Conservation (phyloP, 2,888 invertebrate species). For the Xanthorhoe designata region DNA sequence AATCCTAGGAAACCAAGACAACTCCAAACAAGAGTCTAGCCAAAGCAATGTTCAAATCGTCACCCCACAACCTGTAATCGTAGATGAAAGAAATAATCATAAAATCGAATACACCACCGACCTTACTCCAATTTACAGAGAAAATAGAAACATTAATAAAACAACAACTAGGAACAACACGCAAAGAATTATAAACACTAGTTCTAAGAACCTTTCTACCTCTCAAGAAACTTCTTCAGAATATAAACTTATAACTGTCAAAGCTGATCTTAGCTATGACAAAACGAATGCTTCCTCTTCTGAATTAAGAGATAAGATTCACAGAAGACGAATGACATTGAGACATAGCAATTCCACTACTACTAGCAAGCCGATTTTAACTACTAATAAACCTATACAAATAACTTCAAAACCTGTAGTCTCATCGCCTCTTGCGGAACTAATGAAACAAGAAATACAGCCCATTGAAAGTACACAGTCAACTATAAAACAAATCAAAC, state of each 20-base stretch:
- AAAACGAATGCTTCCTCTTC: constrained; percentile 56
- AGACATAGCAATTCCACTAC: constrained; percentile 56
- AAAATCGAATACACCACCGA: constrained; percentile 55
- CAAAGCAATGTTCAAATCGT: constrained; percentile 62
- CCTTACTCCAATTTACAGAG: constrained; percentile 71
- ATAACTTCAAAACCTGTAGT: constrained; percentile 19
- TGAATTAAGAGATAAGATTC: constrained; percentile 63
- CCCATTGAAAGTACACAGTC: constrained; percentile 54
- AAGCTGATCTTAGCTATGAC: constrained; percentile 64
- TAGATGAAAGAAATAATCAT: constrained; percentile 71
- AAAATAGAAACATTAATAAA: constrained; percentile 64
- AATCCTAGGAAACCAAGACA: constrained; percentile 73
- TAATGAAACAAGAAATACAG: constrained; percentile 67
- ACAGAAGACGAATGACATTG: constrained; percentile 70
- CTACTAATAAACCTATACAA: constrained; percentile 36
- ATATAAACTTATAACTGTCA: constrained; percentile 61
- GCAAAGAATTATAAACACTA: constrained; percentile 45
- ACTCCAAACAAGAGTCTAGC: constrained; percentile 44
- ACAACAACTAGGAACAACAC: constrained; percentile 49
- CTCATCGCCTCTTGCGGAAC: constrained; percentile 55
- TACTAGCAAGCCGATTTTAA: constrained; percentile 35
- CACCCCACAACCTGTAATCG: constrained; percentile 64
- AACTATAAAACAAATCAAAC: constrained; percentile 60
- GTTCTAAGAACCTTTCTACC: constrained; percentile 42
- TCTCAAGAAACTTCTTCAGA: constrained; percentile 54